Base-by-base conservation (phyloP, 2,797 vertebrate genomes). In the Esox lucius region DNA sequence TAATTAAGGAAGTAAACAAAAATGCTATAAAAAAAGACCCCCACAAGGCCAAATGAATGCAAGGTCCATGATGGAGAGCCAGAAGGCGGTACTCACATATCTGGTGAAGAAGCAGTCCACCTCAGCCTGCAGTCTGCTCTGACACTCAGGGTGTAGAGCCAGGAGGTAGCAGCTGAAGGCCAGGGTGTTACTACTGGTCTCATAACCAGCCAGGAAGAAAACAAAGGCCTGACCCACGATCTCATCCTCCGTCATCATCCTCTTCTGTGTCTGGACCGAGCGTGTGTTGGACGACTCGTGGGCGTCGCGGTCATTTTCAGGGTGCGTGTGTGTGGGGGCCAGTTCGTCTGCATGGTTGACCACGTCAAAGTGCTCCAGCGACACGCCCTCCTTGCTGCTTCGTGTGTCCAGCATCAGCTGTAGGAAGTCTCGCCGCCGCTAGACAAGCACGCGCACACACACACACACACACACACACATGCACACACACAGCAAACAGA, bases 351-450 rank as follows among this genome's bases (percentile, higher is more conserved):
- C 75, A 1, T 90, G 90, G 79, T 75, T 49, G 15, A 88, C 90
- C 0, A 86, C 81, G 79, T 93, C 94, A 2, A 93, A 95, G 79
- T 91, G 77, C 7, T 91, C 90, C 9, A 92, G 11, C 0, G 89
- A 85, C 46, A 88, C 78, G 0, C 35, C 33, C 56, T 89, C 81
- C 1, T 81, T 70, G 1, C 83, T 89, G 64, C 77, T 76, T 0
- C 92, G 83, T 1, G 93, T 92, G 0, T 99, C 97, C 4, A 98
- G 87, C 93, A 98, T 94, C 83, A 97, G 86, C 90, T 99, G 97
- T 13, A 99, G 95, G 85, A 99, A 98, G 85, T 99, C 97, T 68
- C 91, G 87, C 15, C 94, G 94, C 26, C 96, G 94, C 97, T 98
- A 72, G 12, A 68, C 53, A 72, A 39, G 31, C 26, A 24, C 31